Base-by-base conservation (phyloP, 2,797 vertebrate genomes). In the Furcifer pardalis region DNA sequence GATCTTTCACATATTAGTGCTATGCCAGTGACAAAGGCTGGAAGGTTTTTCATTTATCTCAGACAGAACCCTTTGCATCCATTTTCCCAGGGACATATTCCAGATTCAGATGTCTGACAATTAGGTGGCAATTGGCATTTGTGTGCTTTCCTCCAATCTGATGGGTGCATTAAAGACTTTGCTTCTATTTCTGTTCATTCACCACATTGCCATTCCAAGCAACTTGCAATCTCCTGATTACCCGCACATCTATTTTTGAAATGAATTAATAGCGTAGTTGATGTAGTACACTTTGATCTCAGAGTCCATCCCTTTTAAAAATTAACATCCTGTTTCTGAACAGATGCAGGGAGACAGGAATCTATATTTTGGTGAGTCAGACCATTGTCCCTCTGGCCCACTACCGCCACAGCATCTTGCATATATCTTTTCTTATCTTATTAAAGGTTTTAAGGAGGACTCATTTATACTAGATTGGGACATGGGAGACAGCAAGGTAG, bases 91-190 rank as follows among this genome's bases (percentile, higher is more conserved):
- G 27, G 52, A 81, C 21, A 17, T 71, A 71, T 72, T 49, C 68
- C 79, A 82, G 59, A 49, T 89, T 52, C 25, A 83, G 46, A 72
- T 74, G 10, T 85, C 79, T 90, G 68, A 21, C 85, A 84, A 85
- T 79, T n/a, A 79, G 10, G 32, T 76, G 40, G 87, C 75, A 85
- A 76, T 56, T 77, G 63, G 42, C 63, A 86, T 82, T 89, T 35
- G 49, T 77, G 2, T 60, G 19, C 46, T n/a, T n/a, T 86, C 87
- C 80, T 25, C 56, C 21, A 71, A 66, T 49, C 83, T 40, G 78
- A 77, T 60, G 35, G 84, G 79, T 5, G 77, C 79, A 85, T 76
- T 82, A 65, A 77, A 69, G 56, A 87, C 75, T 80, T 87, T 88
- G 49, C 44, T 49, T 74, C 19, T 84, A 44, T 87, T 60, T 75